Evolutionary conservation across 2,113 vertebrate species (phyloP).

Genomic region (Diadophis punctatus): DNA sequence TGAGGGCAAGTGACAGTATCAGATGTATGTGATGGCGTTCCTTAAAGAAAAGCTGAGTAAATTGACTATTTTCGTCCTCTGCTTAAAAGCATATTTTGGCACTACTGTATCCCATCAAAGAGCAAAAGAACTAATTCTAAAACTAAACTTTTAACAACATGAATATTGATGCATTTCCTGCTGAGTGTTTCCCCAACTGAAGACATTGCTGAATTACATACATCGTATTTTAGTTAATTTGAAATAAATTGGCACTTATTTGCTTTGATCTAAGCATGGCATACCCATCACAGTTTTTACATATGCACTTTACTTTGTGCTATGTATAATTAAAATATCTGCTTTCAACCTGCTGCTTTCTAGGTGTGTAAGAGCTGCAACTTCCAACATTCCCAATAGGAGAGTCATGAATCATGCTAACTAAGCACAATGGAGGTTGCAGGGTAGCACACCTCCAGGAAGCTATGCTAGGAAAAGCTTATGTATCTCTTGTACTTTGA

Average conservation of each 20-base stretch:
- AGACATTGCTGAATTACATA: background rate
- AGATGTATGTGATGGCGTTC: background rate
- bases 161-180: background rate
- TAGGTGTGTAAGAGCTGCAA: background rate
- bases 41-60: background rate
- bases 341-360: background rate
- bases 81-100: conserved; percentile 7
- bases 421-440: background rate
- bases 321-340: background rate
- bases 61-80: background rate
- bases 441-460: background rate
- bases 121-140: conserved; percentile 18
- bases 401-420: background rate
- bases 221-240: background rate
- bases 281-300: background rate
- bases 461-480: background rate
- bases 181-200: background rate
- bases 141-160: conserved; percentile 21
- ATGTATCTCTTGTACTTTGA: background rate
- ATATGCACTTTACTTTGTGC: background rate
- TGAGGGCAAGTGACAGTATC: background rate
- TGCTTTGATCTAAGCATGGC: background rate
- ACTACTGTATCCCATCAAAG: background rate
- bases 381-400: background rate
- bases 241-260: conserved; percentile 18